These are phyloP conservation scores for Tribolium castaneum DNA, from an alignment of 1,140 invertebrate species.

Conservation along the genomic window DNA sequence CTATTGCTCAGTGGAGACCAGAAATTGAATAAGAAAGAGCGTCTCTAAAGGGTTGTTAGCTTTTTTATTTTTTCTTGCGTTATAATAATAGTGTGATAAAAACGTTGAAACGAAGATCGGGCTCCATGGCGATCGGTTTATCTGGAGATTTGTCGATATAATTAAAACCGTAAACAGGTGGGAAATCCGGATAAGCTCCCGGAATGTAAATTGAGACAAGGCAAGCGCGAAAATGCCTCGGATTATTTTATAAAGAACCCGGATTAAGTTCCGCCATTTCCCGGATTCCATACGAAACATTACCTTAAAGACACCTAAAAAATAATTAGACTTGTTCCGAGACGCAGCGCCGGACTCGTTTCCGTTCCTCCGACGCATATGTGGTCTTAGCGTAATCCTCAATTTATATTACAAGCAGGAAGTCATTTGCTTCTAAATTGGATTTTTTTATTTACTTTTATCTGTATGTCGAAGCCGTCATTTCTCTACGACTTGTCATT, in stretches of 20 bases:
- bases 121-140: conserved; percentile 11
- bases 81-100: too few species aligned
- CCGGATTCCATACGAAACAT: conserved; percentile 26
- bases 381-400: conserved; percentile 40
- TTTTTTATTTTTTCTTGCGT: too few species aligned
- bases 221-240: conserved; percentile 35
- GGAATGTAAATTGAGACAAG: conserved; percentile 47
- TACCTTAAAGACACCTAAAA: conserved; percentile 30
- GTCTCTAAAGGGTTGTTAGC: neutral
- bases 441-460: conserved; percentile 47
- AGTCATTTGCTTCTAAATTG: conserved; percentile 46
- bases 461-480: conserved; percentile 25
- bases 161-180: conserved; percentile 49
- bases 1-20: conserved; percentile 11
- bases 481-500: conserved; percentile 39
- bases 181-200: conserved; percentile 45
- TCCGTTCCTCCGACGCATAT: neutral
- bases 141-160: conserved; percentile 38
- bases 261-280: conserved; percentile 30
- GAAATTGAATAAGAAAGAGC: conserved; percentile 7
- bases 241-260: conserved; percentile 43
- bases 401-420: conserved; percentile 43
- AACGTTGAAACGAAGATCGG: neutral
- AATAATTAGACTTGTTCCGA: conserved; percentile 8
- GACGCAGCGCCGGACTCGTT: neutral